These are phyloP conservation scores for Diceros bicornis DNA, from an alignment of 2,797 vertebrate species.

Conservation along the genomic window DNA sequence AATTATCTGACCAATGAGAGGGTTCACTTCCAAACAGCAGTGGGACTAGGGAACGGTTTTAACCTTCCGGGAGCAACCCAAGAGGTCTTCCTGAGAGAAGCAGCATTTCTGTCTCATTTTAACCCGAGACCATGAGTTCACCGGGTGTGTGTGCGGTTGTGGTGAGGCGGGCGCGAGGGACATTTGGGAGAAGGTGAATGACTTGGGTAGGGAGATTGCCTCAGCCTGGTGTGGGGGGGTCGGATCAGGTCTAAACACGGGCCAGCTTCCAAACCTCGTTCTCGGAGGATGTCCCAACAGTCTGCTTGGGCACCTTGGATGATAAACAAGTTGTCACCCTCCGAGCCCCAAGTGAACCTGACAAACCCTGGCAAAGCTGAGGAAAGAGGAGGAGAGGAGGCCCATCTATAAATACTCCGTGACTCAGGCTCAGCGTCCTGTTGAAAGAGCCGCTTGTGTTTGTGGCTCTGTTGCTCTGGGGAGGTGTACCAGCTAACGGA, in stretches of 20 bases:
- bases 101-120: background rate
- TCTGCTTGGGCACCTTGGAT: constrained; percentile 73
- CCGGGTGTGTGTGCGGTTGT: background rate
- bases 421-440: constrained; percentile 59
- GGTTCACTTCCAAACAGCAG: background rate
- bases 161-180: accelerated
- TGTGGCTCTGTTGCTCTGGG: constrained; percentile 52
- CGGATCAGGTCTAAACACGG: constrained; percentile 72
- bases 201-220: background rate
- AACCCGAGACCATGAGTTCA: background rate
- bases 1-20: background rate
- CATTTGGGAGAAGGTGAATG: background rate
- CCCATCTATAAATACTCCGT: constrained; percentile 80
- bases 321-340: constrained; percentile 87
- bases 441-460: constrained; percentile 57
- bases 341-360: constrained; percentile 70
- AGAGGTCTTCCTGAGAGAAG: constrained; percentile 57
- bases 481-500: constrained; percentile 4
- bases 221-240: constrained; percentile 13
- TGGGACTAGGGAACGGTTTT: background rate
- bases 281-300: constrained; percentile 72
- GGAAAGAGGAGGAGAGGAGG: background rate
- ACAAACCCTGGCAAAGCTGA: constrained; percentile 75
- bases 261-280: constrained; percentile 71
- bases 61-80: background rate